These are phyloP conservation scores for Coryphaenoides rupestris DNA, from an alignment of 2,113 vertebrate species.

Conservation along the genomic window DNA sequence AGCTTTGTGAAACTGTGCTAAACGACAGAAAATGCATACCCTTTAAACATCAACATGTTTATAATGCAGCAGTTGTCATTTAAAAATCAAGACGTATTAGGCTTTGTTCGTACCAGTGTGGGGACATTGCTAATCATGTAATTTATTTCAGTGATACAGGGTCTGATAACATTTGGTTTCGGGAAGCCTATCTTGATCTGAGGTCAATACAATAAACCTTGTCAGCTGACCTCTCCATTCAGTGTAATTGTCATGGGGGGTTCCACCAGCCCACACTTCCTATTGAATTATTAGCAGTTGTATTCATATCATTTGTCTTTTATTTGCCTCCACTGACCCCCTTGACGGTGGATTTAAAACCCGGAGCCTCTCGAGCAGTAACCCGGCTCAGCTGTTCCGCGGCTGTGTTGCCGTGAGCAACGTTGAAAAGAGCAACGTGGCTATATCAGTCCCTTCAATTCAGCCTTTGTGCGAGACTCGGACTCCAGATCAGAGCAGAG, in stretches of 20 bases:
- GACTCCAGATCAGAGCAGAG: constrained; percentile 34
- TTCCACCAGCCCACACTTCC: constrained; percentile 56
- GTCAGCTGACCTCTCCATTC: constrained; percentile 56
- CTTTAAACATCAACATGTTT: constrained; percentile 9
- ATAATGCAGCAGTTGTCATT: constrained; percentile 29
- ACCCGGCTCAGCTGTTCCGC: constrained; percentile 66
- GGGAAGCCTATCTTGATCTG: constrained; percentile 46
- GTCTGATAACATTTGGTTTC: constrained; percentile 60
- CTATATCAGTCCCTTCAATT: constrained; percentile 65
- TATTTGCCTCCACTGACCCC: constrained; percentile 68
- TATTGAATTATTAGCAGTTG: constrained; percentile 66
- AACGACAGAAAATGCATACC: constrained; percentile 3
- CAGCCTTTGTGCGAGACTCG: constrained; percentile 48
- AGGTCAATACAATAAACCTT: constrained; percentile 67
- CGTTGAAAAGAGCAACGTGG: constrained; percentile 71
- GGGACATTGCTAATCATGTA: neutral
- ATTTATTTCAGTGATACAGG: constrained; percentile 12
- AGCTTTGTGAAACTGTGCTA: constrained; percentile 10
- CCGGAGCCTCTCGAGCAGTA: constrained; percentile 63
- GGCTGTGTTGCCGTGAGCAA: constrained; percentile 64
- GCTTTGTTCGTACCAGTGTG: constrained; percentile 15
- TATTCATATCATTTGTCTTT: constrained; percentile 71
- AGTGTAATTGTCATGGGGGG: constrained; percentile 62
- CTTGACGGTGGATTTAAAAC: constrained; percentile 60
- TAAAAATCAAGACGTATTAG: constrained; percentile 21